Percentiles rank a stretch among this genome's conserved stretches.
These are phyloP conservation scores for Aptenodytes forsteri DNA, from an alignment of 2,113 vertebrate genomes.

Conservation along the genomic window DNA sequence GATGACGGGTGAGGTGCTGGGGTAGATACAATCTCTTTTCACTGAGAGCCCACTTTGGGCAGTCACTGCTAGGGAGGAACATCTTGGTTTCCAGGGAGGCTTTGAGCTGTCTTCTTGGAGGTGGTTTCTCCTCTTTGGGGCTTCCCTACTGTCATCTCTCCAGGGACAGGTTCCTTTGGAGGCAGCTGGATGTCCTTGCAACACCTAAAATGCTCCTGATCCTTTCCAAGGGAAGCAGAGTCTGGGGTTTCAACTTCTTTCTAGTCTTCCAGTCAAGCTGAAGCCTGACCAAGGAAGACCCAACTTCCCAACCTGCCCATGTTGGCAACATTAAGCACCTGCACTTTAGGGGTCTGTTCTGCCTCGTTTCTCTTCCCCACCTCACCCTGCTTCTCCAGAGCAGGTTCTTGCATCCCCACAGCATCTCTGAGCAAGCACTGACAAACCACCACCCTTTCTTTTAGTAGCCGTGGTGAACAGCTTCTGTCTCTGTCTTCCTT, in stretches of 20 bases:
- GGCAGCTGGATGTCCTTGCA: neutral
- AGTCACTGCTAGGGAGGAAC: neutral
- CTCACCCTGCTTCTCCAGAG: neutral
- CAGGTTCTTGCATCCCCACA: neutral
- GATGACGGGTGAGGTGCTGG: neutral
- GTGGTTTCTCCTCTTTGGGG: neutral
- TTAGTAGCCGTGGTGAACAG: neutral
- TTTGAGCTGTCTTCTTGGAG: neutral
- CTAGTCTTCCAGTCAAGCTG: conserved; percentile 59
- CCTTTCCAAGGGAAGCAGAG: conserved; percentile 10
- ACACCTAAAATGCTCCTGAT: neutral
- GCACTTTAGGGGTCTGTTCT: conserved; percentile 59
- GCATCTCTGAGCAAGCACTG: neutral
- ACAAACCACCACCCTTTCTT: neutral
- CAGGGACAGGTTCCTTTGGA: neutral
- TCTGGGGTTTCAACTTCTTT: conserved; percentile 18
- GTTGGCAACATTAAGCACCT: conserved; percentile 56
- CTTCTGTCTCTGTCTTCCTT: conserved; percentile 24
- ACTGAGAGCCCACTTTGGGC: neutral
- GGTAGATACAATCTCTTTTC: neutral
- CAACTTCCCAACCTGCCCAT: neutral
- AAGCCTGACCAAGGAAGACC: conserved; percentile 51
- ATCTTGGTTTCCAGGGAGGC: neutral
- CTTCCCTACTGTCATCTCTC: neutral
- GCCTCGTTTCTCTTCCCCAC: neutral